phyloP scores from a whole-genome alignment of 2,797 vertebrate species.

The Gila robusta region DNA sequence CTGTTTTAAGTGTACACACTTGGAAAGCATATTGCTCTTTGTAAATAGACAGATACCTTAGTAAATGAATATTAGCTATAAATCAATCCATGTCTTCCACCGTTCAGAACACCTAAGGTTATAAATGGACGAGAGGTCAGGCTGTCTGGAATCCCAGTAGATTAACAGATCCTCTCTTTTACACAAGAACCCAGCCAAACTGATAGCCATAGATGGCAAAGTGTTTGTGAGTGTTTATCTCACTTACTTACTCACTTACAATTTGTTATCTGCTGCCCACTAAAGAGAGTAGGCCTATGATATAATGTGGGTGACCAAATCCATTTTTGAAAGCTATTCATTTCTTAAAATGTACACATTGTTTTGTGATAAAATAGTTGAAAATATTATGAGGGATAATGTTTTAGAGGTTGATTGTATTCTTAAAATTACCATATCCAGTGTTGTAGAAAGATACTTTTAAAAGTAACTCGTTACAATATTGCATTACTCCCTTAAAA shows the following conservation, averaged over 20 bases:
- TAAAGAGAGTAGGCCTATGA: background rate
- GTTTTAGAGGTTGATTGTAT: conserved; percentile 19
- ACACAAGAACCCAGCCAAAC: conserved; percentile 55
- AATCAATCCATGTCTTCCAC: background rate
- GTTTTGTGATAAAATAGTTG: background rate
- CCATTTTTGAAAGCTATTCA: background rate
- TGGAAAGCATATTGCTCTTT: background rate
- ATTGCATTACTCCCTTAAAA: background rate
- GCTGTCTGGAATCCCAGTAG: conserved; percentile 66
- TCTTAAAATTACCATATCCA: background rate
- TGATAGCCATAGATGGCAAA: conserved; percentile 68
- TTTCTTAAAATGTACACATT: background rate
- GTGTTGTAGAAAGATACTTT: too few species aligned
- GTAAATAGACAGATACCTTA: background rate
- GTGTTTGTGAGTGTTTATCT: conserved; percentile 57
- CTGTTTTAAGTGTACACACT: background rate
- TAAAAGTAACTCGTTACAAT: background rate
- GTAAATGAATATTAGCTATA: background rate
- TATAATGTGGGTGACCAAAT: background rate
- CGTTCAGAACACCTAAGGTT: background rate
- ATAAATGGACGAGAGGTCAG: conserved; percentile 24
- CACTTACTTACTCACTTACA: conserved; percentile 65
- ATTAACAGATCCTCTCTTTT: conserved; percentile 68
- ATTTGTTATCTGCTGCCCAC: conserved; percentile 57
- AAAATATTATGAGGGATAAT: background rate